These are phyloP conservation scores for Sphaerophoria rueppellii DNA, from an alignment of 2,888 invertebrate species.

Conservation along the genomic window DNA sequence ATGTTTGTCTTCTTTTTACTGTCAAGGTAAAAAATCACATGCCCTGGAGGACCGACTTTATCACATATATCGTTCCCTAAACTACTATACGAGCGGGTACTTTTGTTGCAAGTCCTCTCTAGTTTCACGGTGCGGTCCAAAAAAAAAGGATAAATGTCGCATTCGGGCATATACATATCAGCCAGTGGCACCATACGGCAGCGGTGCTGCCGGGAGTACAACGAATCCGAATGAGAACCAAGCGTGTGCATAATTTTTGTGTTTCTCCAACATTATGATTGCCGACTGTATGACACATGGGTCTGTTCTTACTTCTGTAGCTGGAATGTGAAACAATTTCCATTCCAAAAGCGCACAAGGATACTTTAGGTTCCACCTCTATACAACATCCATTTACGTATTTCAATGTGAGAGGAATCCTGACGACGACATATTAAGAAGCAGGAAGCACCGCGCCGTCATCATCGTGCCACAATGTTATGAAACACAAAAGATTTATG, in stretches of 20 bases:
- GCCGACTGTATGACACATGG: constrained; percentile 61
- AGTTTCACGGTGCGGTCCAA: constrained; percentile 11
- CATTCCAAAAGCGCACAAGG: constrained; percentile 34
- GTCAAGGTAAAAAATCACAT: constrained; percentile 70
- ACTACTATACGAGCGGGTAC: constrained; percentile 37
- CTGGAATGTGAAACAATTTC: constrained; percentile 66
- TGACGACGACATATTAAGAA: constrained; percentile 41
- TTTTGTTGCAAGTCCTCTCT: constrained; percentile 42
- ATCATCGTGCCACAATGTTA: constrained; percentile 52
- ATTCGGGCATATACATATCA: constrained; percentile 4
- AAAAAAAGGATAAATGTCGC: constrained; percentile 48
- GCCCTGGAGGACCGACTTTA: constrained; percentile 63
- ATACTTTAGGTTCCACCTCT: constrained; percentile 7
- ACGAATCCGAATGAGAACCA: constrained; percentile 22
- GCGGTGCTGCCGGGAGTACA: background rate
- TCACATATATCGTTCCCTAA: constrained; percentile 53
- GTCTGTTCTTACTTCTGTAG: background rate
- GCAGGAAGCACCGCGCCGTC: constrained; percentile 20
- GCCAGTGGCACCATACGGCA: background rate
- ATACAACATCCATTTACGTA: background rate
- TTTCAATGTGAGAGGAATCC: constrained; percentile 25
- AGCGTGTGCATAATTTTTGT: constrained; percentile 71
- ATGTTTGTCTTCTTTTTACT: background rate
- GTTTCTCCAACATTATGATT: constrained; percentile 47
- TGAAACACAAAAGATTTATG: constrained; percentile 70